Evolutionary conservation across 2,113 vertebrate species (phyloP).

Genomic region (Cheirogaleus medius): DNA sequence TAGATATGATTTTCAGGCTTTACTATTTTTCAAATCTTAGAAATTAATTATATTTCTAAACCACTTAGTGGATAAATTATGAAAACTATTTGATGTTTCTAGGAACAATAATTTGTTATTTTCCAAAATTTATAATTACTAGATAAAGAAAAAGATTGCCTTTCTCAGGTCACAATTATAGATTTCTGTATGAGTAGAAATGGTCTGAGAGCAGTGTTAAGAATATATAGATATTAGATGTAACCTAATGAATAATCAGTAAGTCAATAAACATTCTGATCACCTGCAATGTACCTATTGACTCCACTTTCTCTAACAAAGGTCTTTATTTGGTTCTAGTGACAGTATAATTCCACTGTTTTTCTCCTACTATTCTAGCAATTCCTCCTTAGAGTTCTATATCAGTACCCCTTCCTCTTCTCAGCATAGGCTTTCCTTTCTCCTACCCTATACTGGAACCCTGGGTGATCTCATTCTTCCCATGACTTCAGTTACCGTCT

Average conservation of each 20-base stretch:
- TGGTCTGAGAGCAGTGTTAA: background rate
- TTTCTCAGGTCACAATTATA: background rate
- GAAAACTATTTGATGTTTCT: background rate
- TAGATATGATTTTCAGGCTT: background rate
- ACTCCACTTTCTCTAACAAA: background rate
- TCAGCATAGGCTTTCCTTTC: background rate
- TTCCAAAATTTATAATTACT: background rate
- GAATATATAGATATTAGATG: background rate
- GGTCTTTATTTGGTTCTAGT: background rate
- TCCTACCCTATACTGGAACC: fast-evolving
- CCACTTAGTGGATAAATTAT: background rate
- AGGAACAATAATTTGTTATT: background rate
- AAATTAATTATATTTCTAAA: background rate
- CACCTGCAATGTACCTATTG: background rate
- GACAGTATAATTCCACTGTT: background rate
- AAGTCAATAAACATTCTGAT: background rate
- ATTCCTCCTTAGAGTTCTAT: background rate
- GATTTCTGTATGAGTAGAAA: background rate
- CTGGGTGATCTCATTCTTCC: background rate
- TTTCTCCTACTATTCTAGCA: background rate
- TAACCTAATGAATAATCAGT: background rate
- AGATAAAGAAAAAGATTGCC: background rate
- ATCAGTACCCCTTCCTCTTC: background rate
- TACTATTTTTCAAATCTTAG: background rate
- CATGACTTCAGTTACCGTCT: background rate